Base-by-base conservation (phyloP, 1,140 invertebrate species). In the Papilio glaucus region DNA sequence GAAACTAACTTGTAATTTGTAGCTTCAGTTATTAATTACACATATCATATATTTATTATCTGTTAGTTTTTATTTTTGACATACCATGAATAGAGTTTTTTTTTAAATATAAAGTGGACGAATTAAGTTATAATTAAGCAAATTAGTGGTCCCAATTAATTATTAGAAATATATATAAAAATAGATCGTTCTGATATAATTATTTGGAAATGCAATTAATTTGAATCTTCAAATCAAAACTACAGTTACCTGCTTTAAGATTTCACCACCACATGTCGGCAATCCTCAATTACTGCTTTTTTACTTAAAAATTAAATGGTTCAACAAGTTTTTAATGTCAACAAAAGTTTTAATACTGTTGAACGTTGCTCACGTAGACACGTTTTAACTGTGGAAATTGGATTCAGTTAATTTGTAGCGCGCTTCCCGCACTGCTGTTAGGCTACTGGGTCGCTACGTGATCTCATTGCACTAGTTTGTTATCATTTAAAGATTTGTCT, bases 331-430 rank as follows among this genome's bases (percentile, higher is more conserved):
- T 53, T 26, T 53, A 26, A 57, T 5, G 21, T 26, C 49, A 26
- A 57, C 21, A 57, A 57, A 57, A 57, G 49, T 57, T 57, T 57
- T 57, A 57, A 45, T 45, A 15, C 8, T 57, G 9, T 13, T 6
- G 9, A 57, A 6, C 21, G 21, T 24, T 13, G 10, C 21, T 53
- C 49, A 57, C 49, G 49, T 57, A 57, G 49, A 57, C 49, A 57
- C 49, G 18, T 57, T 57, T 57, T 24, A 53, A 57, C 49, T 57
- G 21, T 53, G 49, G 10, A 57, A 57, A 57, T 57, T 57, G 49
- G 49, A 24, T 57, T 57, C 49, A 26, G 49, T 57, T 57, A 57
- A 57, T 57, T 57, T 57, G 49, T 13, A 26, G 10, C 49, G 15
- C 9, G 49, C 21, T 57, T 57, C 49, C 49, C 6, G 29, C 29